These are phyloP conservation scores for Troides helena DNA, from an alignment of 2,888 invertebrate species.

Conservation along the genomic window DNA sequence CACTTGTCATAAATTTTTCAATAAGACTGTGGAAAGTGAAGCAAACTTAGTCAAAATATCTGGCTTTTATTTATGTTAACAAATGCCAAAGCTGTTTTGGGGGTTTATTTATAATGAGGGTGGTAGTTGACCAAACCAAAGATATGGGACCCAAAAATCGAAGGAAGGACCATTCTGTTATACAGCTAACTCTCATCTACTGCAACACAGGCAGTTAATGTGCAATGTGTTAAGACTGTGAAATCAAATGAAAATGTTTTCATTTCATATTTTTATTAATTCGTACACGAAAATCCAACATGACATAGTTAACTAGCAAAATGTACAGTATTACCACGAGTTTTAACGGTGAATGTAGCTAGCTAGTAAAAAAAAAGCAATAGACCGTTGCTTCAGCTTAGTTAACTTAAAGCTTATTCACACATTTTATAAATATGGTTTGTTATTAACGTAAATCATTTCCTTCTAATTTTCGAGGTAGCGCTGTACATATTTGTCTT, in stretches of 20 bases:
- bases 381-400: no score
- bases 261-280: conserved; percentile 49
- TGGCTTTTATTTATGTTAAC: no score
- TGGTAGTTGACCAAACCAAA: no score
- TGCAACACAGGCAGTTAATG: no score
- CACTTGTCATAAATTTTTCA: no score
- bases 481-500: conserved; percentile 19
- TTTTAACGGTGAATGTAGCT: not conserved
- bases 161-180: no score
- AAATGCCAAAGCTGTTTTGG: no score
- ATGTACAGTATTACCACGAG: conserved; percentile 32
- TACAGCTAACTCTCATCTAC: no score
- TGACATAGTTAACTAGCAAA: conserved; percentile 38
- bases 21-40: no score
- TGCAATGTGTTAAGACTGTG: not conserved
- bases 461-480: conserved; percentile 20
- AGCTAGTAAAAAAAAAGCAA: not conserved
- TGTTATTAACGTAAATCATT: not conserved
- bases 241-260: conserved; percentile 30
- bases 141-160: no score
- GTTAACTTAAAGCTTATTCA: not conserved
- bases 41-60: no score
- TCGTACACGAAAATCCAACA: conserved; percentile 45
- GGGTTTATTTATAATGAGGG: no score
- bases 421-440: not conserved